These are phyloP conservation scores for Cathartes aura DNA, from an alignment of 2,113 vertebrate genomes.

Conservation along the genomic window DNA sequence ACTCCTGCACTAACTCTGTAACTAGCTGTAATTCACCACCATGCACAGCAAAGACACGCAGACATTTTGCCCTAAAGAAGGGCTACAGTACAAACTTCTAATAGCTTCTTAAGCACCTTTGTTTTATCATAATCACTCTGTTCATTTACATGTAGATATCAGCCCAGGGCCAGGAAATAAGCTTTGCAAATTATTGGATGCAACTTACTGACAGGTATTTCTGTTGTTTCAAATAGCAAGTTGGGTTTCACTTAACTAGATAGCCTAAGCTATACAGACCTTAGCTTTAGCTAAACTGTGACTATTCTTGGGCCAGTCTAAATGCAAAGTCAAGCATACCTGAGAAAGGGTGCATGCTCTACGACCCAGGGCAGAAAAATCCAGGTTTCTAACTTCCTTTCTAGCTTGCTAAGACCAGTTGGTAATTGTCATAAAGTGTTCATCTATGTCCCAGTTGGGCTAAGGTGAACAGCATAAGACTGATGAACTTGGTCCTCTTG, in stretches of 20 bases:
- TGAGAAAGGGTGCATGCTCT: background rate
- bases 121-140: background rate
- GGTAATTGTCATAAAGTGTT: background rate
- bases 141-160: background rate
- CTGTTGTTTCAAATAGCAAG: background rate
- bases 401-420: background rate
- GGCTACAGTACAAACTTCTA: background rate
- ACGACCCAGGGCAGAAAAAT: background rate
- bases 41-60: background rate
- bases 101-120: background rate
- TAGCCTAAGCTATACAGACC: background rate
- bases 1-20: background rate
- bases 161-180: background rate
- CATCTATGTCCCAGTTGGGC: fast-evolving
- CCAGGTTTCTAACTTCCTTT: background rate
- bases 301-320: background rate
- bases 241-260: background rate
- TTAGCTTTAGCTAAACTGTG: background rate
- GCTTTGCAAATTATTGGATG: background rate
- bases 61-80: background rate
- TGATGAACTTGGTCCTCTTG: background rate
- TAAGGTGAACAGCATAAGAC: background rate
- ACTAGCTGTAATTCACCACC: background rate
- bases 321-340: background rate
- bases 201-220: background rate